These are phyloP conservation scores for Agonopterix heracliana DNA, from an alignment of 2,888 invertebrate genomes.

Conservation along the genomic window DNA sequence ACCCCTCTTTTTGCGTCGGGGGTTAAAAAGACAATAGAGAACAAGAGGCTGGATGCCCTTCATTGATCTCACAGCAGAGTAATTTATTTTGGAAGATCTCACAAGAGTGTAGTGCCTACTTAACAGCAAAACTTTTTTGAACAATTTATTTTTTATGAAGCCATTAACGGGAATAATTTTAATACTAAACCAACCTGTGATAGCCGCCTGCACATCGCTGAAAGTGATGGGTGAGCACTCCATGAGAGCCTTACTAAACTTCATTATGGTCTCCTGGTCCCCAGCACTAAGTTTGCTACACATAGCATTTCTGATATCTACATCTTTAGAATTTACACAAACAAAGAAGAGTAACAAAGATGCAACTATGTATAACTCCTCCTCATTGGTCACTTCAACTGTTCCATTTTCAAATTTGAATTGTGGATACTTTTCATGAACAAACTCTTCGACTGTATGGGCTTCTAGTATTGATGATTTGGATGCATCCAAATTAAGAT, in stretches of 20 bases:
- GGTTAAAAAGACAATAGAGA: too few relatives aligned
- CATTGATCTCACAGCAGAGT: too few relatives aligned
- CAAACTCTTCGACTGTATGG: conserved; percentile 53
- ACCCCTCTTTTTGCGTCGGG: too few relatives aligned
- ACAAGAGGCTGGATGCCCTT: too few relatives aligned
- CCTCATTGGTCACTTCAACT: conserved; percentile 35
- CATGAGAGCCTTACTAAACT: conserved; percentile 71
- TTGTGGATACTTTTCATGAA: conserved; percentile 66
- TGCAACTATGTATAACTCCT: conserved; percentile 58
- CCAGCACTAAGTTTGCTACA: conserved; percentile 65
- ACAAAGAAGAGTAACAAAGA: conserved; percentile 71
- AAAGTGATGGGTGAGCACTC: conserved; percentile 56
- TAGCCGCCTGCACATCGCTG: conserved; percentile 54
- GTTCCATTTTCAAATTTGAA: conserved; percentile 60
- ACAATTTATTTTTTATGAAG: too few relatives aligned
- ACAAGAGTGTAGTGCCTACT: too few relatives aligned
- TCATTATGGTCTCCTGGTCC: conserved; percentile 72
- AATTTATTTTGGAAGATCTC: too few relatives aligned
- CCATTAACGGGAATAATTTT: too few relatives aligned
- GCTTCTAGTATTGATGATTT: conserved; percentile 58
- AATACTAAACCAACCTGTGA: conserved; percentile 37
- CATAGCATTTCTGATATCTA: conserved; percentile 73
- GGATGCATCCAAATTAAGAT: conserved; percentile 56
- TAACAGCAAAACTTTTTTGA: too few relatives aligned
- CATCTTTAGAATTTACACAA: conserved; percentile 71